Conservation (phyloP, 2,888 invertebrate species). For the Antheraea assamensis region DNA sequence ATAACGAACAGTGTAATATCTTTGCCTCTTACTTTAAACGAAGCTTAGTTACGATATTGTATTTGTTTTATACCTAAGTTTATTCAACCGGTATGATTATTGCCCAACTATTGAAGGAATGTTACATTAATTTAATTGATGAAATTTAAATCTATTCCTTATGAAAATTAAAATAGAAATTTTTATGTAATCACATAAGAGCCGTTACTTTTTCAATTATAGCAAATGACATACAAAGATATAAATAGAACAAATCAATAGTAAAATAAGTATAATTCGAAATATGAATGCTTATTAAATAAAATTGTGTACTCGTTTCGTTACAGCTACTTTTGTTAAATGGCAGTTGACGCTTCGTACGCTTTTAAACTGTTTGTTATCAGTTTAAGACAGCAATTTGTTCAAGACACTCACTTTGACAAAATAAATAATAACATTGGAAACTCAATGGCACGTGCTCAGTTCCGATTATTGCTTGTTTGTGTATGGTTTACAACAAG, state of each 20-base stretch:
- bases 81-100: background rate
- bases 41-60: background rate
- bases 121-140: background rate
- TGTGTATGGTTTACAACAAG: background rate
- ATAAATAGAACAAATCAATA: background rate
- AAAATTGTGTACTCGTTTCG: background rate
- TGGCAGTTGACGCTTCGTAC: background rate
- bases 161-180: background rate
- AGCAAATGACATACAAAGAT: background rate
- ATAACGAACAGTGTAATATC: slow-evolving; percentile 39
- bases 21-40: background rate
- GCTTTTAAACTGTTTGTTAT: background rate
- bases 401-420: background rate
- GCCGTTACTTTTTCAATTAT: background rate
- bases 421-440: background rate
- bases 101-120: background rate
- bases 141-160: background rate
- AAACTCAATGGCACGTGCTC: background rate
- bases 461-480: background rate
- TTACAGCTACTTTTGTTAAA: background rate
- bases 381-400: background rate
- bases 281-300: background rate
- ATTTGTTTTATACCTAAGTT: background rate
- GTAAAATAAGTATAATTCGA: background rate
- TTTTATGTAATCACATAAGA: background rate